Evolutionary conservation across 2,888 invertebrate species (phyloP).

Genomic region (Syritta pipiens): DNA sequence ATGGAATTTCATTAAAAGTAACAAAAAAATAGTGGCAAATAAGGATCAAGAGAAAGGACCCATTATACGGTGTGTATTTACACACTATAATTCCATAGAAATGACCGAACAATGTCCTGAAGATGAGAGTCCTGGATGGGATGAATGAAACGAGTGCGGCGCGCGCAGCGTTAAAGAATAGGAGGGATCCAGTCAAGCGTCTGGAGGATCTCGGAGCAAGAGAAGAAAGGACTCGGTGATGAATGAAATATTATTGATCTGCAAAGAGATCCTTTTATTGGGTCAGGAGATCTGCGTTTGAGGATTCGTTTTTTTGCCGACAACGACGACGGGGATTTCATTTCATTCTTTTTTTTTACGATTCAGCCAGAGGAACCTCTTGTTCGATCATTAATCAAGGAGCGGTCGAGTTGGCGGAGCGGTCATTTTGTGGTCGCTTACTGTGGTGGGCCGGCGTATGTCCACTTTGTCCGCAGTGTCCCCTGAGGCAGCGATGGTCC

Average conservation of each 20-base stretch:
- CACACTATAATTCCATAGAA: conserved; percentile 67
- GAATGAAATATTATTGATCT: conserved; percentile 65
- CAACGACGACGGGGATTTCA: not conserved
- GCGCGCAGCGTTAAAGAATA: conserved; percentile 38
- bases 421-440: conserved; percentile 66
- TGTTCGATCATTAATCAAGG: conserved; percentile 57
- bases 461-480: not conserved
- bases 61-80: conserved; percentile 52
- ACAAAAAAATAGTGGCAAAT: conserved; percentile 60
- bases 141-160: conserved; percentile 59
- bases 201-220: not conserved
- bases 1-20: conserved; percentile 37
- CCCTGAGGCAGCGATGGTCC: conserved; percentile 15
- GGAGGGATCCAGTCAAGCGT: conserved; percentile 51
- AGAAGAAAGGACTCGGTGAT: conserved; percentile 48
- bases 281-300: conserved; percentile 30
- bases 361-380: not conserved
- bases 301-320: conserved; percentile 31
- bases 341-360: not conserved
- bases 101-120: conserved; percentile 40
- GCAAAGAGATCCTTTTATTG: conserved; percentile 51
- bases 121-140: too few species aligned
- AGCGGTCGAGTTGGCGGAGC: not conserved
- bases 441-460: conserved; percentile 36
- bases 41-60: conserved; percentile 47